Conservation (phyloP, 2,888 invertebrate species). For the Trachelus iudaicus region DNA sequence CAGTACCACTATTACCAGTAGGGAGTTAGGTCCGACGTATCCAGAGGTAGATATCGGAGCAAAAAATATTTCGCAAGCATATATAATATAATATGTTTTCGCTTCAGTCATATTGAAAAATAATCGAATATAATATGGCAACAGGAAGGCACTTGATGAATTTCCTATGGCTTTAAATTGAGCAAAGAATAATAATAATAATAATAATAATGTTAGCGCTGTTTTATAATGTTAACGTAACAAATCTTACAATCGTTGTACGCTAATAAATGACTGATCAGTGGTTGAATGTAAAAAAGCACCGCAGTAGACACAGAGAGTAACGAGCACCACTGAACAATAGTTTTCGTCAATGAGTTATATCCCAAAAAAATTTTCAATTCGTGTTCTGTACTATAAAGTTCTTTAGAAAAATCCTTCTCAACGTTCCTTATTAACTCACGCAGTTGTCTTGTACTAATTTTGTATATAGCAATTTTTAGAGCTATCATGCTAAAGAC, state of each 20-base stretch:
- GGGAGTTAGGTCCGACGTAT: no score
- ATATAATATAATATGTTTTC: background rate
- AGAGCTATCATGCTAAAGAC: background rate
- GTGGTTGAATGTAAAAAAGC: background rate
- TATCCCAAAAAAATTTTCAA: background rate
- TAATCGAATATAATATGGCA: background rate
- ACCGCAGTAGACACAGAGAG: background rate
- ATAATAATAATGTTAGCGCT: no score
- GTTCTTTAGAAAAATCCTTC: background rate
- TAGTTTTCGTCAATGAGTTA: background rate
- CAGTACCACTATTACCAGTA: no score
- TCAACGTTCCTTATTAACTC: background rate
- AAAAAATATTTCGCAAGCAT: background rate
- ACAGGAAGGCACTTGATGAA: no score
- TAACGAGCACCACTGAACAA: background rate
- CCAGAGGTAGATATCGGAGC: no score
- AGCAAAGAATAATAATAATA: no score
- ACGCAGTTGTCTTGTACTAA: background rate
- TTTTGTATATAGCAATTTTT: background rate
- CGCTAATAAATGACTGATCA: background rate
- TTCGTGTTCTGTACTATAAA: background rate
- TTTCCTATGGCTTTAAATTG: no score
- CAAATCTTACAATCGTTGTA: background rate
- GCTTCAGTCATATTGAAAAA: constrained; percentile 2
- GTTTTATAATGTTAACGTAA: no score